These are phyloP conservation scores for Acleris sparsana DNA, from an alignment of 2,888 invertebrate genomes.

Conservation along the genomic window DNA sequence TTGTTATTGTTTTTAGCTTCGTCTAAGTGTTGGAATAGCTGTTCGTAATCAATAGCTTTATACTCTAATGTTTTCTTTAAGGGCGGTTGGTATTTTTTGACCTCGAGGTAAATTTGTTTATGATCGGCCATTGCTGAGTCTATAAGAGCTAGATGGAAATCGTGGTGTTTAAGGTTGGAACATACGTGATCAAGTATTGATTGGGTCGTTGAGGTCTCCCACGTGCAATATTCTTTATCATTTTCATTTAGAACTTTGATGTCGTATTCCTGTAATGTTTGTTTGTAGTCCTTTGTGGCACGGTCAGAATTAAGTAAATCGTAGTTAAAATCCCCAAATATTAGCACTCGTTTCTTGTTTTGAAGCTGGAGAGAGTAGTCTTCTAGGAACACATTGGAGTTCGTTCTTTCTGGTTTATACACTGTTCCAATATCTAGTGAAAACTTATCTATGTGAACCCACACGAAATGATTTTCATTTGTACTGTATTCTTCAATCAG, in stretches of 20 bases:
- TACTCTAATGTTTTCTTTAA: slow-evolving; percentile 23
- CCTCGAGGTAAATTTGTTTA: slow-evolving; percentile 39
- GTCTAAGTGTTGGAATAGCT: slow-evolving; percentile 16
- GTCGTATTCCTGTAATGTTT: slow-evolving; percentile 22
- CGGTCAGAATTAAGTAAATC: too few species aligned
- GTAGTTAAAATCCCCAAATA: slow-evolving; percentile 14
- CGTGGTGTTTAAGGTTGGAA: slow-evolving; percentile 29
- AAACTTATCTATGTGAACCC: too few species aligned
- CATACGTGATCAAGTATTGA: slow-evolving; percentile 38
- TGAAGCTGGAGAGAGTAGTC: too few species aligned
- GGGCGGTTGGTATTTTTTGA: slow-evolving; percentile 23
- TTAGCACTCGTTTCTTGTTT: slow-evolving; percentile 19
- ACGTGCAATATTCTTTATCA: slow-evolving; percentile 31
- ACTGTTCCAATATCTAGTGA: too few species aligned
- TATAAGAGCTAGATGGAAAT: slow-evolving; percentile 32
- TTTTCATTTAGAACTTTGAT: slow-evolving; percentile 38
- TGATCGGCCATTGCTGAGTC: slow-evolving; percentile 39
- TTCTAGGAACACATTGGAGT: too few species aligned
- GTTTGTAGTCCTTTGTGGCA: background rate
- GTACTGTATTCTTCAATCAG: too few species aligned
- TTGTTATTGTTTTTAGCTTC: background rate
- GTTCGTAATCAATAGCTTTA: slow-evolving; percentile 34
- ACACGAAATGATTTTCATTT: too few species aligned
- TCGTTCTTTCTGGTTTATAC: too few species aligned
- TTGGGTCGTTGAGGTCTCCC: slow-evolving; percentile 29